phyloP scores from a whole-genome alignment of 2,797 vertebrate genomes.

The Echeneis naucrates region DNA sequence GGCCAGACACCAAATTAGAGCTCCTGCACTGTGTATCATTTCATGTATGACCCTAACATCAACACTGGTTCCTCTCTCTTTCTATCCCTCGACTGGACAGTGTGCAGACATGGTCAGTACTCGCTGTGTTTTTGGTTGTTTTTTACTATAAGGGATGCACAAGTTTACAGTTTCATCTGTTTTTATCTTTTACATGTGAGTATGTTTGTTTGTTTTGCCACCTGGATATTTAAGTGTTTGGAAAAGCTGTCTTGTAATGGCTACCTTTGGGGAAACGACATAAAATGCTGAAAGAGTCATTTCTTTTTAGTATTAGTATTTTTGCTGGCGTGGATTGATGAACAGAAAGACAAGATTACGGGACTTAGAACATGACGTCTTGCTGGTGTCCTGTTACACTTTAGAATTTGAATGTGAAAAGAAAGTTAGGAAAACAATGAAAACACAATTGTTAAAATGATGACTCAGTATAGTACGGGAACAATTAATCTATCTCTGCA shows the following conservation, averaged over 20 bases:
- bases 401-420: background rate
- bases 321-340: background rate
- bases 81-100: constrained; percentile 62
- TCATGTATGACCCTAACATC: constrained; percentile 78
- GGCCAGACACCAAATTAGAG: constrained; percentile 93
- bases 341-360: constrained; percentile 6
- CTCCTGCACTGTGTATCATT: constrained; percentile 76
- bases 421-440: background rate
- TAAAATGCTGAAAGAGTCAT: constrained; percentile 22
- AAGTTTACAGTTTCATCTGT: constrained; percentile 1
- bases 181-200: constrained; percentile 2
- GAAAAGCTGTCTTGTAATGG: constrained; percentile 28
- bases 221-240: constrained; percentile 8
- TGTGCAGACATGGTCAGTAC: constrained; percentile 88
- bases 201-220: constrained; percentile 8
- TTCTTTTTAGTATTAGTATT: constrained; percentile 10
- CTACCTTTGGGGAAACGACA: constrained; percentile 15
- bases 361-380: background rate
- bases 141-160: constrained; percentile 11
- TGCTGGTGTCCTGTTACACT: background rate
- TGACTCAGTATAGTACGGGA: background rate
- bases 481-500: background rate
- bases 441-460: background rate
- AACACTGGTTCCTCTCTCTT: constrained; percentile 76
- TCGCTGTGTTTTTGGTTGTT: constrained; percentile 46